A percentile compares a stretch with the other conserved stretches of the same genome.
Conservation (phyloP, 2,888 invertebrate species). For the Euspilapteryx auroguttella region DNA sequence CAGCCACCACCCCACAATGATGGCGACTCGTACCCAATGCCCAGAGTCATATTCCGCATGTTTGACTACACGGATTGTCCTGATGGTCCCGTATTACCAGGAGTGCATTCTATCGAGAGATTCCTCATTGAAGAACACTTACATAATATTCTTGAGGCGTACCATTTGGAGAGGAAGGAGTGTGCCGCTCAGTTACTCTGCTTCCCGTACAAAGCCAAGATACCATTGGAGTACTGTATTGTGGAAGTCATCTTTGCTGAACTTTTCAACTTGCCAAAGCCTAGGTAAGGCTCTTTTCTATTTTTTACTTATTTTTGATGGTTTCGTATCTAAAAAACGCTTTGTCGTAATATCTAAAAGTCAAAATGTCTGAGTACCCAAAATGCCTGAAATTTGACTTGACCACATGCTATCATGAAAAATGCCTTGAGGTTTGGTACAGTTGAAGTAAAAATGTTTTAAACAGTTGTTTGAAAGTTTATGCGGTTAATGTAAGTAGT, state of each 20-base stretch:
- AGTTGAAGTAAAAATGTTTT: too few relatives aligned
- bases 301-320: too few relatives aligned
- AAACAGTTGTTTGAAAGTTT: too few relatives aligned
- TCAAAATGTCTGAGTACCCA: too few relatives aligned
- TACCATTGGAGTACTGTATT: conserved; percentile 97
- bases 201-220: conserved; percentile 90
- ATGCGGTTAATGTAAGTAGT: too few relatives aligned
- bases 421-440: too few relatives aligned
- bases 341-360: too few relatives aligned
- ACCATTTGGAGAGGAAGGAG: conserved; percentile 88
- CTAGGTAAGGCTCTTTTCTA: too few relatives aligned
- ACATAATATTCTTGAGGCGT: conserved; percentile 87
- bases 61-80: conserved; percentile 99
- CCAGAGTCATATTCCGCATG: conserved; percentile 92
- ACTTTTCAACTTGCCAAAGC: conserved; percentile 88
- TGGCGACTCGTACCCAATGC: conserved; percentile 89
- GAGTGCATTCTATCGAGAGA: conserved; percentile 95
- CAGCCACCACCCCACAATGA: conserved; percentile 93
- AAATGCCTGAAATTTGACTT: too few relatives aligned
- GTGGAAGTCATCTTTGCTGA: conserved; percentile 97
- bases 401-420: too few relatives aligned
- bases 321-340: too few relatives aligned
- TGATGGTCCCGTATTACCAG: conserved; percentile 88
- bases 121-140: conserved; percentile 98
- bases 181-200: conserved; percentile 91